Evolutionary conservation across 1,140 invertebrate species (phyloP).

Genomic region (Bilobella aurantiaca): DNA sequence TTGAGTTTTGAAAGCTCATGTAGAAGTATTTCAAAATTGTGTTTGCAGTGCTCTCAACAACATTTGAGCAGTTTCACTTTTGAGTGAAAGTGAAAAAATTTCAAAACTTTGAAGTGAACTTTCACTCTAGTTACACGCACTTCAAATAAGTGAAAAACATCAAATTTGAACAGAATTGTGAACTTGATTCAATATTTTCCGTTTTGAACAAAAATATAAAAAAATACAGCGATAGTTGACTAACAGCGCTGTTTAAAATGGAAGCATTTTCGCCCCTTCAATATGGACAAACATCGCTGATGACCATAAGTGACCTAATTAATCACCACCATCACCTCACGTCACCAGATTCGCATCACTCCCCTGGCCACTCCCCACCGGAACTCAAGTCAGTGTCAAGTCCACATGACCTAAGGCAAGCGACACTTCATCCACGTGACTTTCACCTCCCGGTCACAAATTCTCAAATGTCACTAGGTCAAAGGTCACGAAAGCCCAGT

Average conservation of each 20-base stretch:
- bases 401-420: background rate
- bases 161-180: too few species aligned
- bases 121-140: too few species aligned
- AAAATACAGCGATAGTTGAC: too few species aligned
- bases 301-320: slow-evolving; percentile 33
- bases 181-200: too few species aligned
- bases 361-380: background rate
- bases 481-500: background rate
- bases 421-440: background rate
- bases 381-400: background rate
- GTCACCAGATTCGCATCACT: background rate
- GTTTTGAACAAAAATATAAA: too few species aligned
- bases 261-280: slow-evolving; percentile 27
- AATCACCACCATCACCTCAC: slow-evolving; percentile 25
- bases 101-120: too few species aligned
- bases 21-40: too few species aligned
- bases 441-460: background rate
- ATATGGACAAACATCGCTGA: slow-evolving; percentile 28
- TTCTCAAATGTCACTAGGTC: slow-evolving; percentile 6
- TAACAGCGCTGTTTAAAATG: slow-evolving; percentile 14
- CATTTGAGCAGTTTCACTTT: too few species aligned
- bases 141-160: too few species aligned
- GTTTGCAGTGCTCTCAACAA: too few species aligned
- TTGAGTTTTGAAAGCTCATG: too few species aligned
- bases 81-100: too few species aligned